Evolutionary conservation across 2,113 vertebrate species (phyloP), one percentile per base, ranked within the genome.

Genomic region (Tapirus terrestris): DNA sequence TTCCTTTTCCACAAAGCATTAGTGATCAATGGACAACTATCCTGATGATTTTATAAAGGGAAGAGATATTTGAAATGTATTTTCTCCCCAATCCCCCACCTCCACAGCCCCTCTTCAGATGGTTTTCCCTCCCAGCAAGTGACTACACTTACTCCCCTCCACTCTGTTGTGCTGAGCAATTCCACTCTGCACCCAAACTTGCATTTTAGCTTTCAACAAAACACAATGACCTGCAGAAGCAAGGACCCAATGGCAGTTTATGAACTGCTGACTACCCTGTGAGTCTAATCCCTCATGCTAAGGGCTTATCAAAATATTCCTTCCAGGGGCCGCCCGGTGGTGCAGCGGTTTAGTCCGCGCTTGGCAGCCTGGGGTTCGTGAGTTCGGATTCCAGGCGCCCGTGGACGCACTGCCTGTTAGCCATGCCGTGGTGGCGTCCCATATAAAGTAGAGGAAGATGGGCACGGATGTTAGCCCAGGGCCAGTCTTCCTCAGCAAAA

Each of bases 131-230:
- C 0, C 45, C 67, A 39, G 33, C 3, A 53, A 31, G 23, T 3
- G 56, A 14, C 5, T 6, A 12, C 2, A 0, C 16, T 20, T 27
- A 0, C 43, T 21, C 60, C 48, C 14, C 5, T 29, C 36, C 39
- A 2, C 3, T 29, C 18, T 2, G 11, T 14, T 48, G 39, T 3
- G 4, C 65, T 48, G 33, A 65, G 3, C 67, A 65, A 43, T 65
- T 51, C 51, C 23, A 58, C 48, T 88, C 63, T 8, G 36, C 21
- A 60, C 60, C 83, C 29, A 65, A 72, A 93, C 76, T 13, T 27
- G 65, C 29, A 48, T 89, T 70, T 43, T 3, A 60, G 29, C n/a
- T 53, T 53, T 36, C 60, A 18, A 39, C 6, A 17, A 43, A 91
- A 79, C 63, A 45, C 45, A 94, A 84, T n/a, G 20, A 48, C 2